Conservation (phyloP, 2,888 invertebrate genomes). For the Aporophyla nigra region DNA sequence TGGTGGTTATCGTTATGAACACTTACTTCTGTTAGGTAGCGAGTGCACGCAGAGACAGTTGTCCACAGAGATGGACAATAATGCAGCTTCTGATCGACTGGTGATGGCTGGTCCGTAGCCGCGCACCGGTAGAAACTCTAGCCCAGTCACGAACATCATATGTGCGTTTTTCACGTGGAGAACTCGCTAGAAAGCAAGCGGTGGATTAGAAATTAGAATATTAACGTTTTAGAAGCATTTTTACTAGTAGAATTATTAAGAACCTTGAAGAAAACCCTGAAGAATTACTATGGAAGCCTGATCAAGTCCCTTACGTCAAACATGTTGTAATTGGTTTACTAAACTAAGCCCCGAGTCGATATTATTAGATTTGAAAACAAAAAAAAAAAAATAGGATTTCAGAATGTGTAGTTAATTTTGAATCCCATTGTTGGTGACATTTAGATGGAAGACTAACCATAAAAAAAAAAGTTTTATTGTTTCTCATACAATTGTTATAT, state of each 20-base stretch:
- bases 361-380: constrained; percentile 1
- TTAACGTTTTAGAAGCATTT: constrained; percentile 32
- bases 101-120: constrained; percentile 94
- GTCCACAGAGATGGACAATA: constrained; percentile 98
- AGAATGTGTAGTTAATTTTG: neutral
- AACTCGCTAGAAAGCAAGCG: constrained; percentile 91
- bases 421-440: neutral
- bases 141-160: constrained; percentile 98
- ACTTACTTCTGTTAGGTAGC: constrained; percentile 94
- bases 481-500: no score
- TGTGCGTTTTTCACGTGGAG: constrained; percentile 96
- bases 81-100: constrained; percentile 95
- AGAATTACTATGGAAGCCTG: neutral
- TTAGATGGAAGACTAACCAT: neutral
- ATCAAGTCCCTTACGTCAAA: neutral
- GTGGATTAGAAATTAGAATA: constrained; percentile 38
- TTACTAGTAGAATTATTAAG: neutral
- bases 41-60: constrained; percentile 97
- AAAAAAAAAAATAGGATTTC: neutral
- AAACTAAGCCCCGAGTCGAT: neutral
- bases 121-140: constrained; percentile 96
- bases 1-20: constrained; percentile 74
- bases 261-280: neutral
- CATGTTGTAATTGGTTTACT: constrained; percentile 1
- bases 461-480: no score